Evolutionary conservation across 92 coral and sea anemone genomes (phyloP).

Genomic region (Zoanthus gigantus): DNA sequence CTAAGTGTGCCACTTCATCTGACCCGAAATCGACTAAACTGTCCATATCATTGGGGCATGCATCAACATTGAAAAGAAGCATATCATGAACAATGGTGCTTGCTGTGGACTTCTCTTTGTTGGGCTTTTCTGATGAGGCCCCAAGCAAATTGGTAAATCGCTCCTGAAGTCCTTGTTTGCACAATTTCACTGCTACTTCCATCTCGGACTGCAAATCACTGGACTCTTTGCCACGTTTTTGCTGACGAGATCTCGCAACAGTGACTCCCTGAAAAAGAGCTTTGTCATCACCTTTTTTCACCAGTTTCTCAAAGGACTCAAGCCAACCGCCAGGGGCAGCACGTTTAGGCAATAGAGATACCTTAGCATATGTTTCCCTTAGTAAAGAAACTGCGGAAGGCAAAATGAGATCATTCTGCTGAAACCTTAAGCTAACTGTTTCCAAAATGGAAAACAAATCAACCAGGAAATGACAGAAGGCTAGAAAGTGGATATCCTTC

Average conservation of each 20-base stretch:
- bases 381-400: constrained; percentile 55
- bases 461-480: constrained; percentile 61
- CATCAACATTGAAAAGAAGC: background rate
- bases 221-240: constrained; percentile 5
- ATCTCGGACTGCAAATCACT: constrained; percentile 2
- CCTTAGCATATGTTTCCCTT: constrained; percentile 49
- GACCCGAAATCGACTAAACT: constrained; percentile 27
- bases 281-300: constrained; percentile 5
- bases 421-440: constrained; percentile 41
- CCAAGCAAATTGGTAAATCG: constrained; percentile 4
- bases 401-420: constrained; percentile 50
- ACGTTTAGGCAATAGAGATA: constrained; percentile 30
- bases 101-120: constrained; percentile 38
- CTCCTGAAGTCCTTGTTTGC: constrained; percentile 6
- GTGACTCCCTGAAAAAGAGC: constrained; percentile 22
- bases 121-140: constrained; percentile 7
- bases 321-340: constrained; percentile 7
- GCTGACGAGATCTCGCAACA: constrained; percentile 15
- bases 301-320: constrained; percentile 2
- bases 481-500: constrained; percentile 53
- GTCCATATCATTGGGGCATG: constrained; percentile 9
- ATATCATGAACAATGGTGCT: constrained; percentile 13
- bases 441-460: constrained; percentile 44
- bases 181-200: background rate
- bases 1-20: constrained; percentile 22